A percentile compares a stretch with the other conserved stretches of the same genome.
Evolutionary conservation across 2,113 vertebrate species (phyloP).

Genomic region (Myxocyprinus asiaticus): DNA sequence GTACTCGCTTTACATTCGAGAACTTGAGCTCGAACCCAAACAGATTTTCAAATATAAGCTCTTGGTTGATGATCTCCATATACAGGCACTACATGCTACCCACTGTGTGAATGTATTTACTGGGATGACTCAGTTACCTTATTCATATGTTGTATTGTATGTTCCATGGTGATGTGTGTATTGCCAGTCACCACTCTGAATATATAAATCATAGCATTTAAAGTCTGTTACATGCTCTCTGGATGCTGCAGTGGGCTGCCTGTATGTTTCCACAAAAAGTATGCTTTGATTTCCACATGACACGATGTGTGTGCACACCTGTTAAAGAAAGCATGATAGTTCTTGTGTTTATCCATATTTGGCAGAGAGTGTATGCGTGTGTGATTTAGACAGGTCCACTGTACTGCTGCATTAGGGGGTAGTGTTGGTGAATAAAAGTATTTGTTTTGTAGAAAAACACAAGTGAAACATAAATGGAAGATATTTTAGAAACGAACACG

Average conservation of each 20-base stretch:
- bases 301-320: not conserved
- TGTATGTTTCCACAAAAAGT: not conserved
- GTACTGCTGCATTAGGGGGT: constrained; percentile 40
- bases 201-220: constrained; percentile 29
- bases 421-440: constrained; percentile 42
- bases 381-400: constrained; percentile 49
- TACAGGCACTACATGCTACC: constrained; percentile 20
- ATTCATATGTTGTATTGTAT: constrained; percentile 3
- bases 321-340: not conserved
- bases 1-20: too few species aligned
- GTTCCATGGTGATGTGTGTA: not conserved
- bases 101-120: not conserved
- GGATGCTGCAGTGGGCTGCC: not conserved
- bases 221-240: constrained; percentile 17
- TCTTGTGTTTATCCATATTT: constrained; percentile 5
- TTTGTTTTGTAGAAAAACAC: constrained; percentile 45
- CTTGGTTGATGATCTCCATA: not conserved
- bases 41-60: not conserved
- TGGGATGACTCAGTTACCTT: constrained; percentile 17
- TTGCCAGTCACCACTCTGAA: constrained; percentile 16
- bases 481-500: constrained; percentile 34
- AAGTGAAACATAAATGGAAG: not conserved
- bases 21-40: not conserved
- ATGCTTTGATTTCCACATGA: not conserved
- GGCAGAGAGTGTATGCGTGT: constrained; percentile 12